Evolutionary conservation across 2,797 vertebrate species (phyloP).

Genomic region (Xenops minutus): DNA sequence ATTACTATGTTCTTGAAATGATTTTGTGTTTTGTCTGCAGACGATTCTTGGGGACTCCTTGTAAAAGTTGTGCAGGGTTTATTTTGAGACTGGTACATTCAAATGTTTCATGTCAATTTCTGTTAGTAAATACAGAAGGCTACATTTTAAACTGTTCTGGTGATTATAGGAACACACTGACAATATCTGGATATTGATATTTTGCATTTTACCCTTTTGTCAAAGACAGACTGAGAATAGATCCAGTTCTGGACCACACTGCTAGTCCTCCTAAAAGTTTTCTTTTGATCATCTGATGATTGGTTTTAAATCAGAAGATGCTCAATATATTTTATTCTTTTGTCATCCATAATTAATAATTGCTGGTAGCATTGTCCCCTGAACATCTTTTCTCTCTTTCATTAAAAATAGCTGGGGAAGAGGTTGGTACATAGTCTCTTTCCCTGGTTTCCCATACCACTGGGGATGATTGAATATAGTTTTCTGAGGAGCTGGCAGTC

Average conservation of each 20-base stretch:
- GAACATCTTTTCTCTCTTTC: not conserved
- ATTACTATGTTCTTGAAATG: not conserved
- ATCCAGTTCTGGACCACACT: not conserved
- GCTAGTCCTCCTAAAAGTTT: not conserved
- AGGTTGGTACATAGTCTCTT: not conserved
- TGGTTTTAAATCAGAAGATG: not conserved
- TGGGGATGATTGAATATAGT: not conserved
- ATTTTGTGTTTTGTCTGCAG: not conserved
- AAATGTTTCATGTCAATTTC: not conserved
- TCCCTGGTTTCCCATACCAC: not conserved
- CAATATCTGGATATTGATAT: not conserved
- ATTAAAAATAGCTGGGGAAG: not conserved
- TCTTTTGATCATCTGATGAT: not conserved
- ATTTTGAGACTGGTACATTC: not conserved
- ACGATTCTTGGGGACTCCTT: not conserved
- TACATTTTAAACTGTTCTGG: not conserved
- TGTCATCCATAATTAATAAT: not conserved
- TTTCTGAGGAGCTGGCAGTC: not conserved
- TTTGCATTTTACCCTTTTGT: not conserved
- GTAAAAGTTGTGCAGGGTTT: not conserved
- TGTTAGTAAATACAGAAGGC: not conserved
- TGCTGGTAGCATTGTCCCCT: not conserved
- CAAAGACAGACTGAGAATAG: not conserved
- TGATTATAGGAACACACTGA: not conserved
- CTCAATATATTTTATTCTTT: not conserved